Base-by-base conservation (phyloP, 2,797 vertebrate species). In the Aselliscus stoliczkanus region DNA sequence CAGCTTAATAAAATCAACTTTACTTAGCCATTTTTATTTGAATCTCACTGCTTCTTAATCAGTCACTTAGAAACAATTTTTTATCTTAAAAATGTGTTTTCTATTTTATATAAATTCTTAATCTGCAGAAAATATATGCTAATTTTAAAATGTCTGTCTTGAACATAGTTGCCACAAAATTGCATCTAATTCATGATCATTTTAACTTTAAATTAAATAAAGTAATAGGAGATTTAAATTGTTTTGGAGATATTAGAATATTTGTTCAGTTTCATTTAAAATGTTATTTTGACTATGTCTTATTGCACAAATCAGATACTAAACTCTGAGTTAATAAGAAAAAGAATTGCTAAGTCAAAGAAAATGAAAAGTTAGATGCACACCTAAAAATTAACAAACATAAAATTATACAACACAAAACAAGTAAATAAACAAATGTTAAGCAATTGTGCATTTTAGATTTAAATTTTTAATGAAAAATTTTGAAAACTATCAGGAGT, bases 251-350 rank as follows among this genome's bases (percentile, higher is more conserved):
- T 76, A 90, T 42, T 50, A 77, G 31, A 89, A 67, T 70, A 65
- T 64, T 65, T 70, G 5, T 64, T 82, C n/a, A 70, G 14, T 39
- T 64, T 76, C 2, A 70, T 65, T 37, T 20, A 79, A 75, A 89
- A 77, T 52, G 62, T 79, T 7, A 72, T 83, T 62, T 86, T 91
- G 50, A 93, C 20, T 65, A 5, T 84, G 29, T n/a, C 37, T 37
- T 52, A 44, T 21, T 31, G 44, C 17, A 15, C 31, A 88, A 18
- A 50, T 93, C 23, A 72, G n/a, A 42, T 65, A 52, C 20, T 44
- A 65, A 73, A 90, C 27, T 88, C 37, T 72, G 60, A 89, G 54
- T 82, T n/a, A 88, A 25, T 96, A 90, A 72, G 37, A 64, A 88
- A 72, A 72, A 72, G 2, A 39, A 14, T 50, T 81, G 6, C 73